Evolutionary conservation across 2,797 vertebrate genomes (phyloP).

Genomic region (Alcedo quadribrachys): DNA sequence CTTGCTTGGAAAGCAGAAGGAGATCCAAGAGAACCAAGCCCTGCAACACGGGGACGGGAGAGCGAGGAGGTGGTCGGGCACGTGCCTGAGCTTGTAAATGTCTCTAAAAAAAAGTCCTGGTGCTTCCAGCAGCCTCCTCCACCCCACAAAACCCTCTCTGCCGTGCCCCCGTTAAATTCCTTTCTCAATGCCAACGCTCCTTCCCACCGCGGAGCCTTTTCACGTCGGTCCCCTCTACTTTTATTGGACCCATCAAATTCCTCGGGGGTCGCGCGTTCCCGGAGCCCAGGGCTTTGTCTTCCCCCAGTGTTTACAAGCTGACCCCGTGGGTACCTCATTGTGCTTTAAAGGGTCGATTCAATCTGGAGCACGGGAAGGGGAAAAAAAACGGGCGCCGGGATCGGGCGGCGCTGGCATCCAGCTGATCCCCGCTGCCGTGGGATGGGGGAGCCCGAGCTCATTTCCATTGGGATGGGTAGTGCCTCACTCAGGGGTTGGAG

Average conservation of each 20-base stretch:
- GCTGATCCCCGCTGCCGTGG: not conserved
- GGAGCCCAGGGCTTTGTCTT: not conserved
- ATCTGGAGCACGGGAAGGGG: not conserved
- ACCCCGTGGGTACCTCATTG: constrained; percentile 6
- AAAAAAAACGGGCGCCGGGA: rapidly evolving
- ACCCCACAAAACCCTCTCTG: not conserved
- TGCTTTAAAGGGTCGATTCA: not conserved
- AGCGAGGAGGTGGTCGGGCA: not conserved
- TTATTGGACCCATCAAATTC: not conserved
- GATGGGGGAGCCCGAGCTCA: not conserved
- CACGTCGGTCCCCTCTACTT: not conserved
- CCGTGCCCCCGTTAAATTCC: not conserved
- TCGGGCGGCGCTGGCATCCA: not conserved
- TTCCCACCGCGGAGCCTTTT: not conserved
- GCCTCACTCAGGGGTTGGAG: not conserved
- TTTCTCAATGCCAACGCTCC: not conserved
- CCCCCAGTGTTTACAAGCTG: not conserved
- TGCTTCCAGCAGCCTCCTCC: not conserved
- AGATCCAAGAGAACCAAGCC: not conserved
- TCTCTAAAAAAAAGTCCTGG: not conserved
- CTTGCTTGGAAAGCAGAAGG: not conserved
- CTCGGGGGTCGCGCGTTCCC: not conserved
- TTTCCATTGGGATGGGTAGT: not conserved
- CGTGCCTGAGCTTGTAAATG: not conserved
- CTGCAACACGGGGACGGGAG: not conserved